Base-by-base conservation (phyloP, 2,113 vertebrate species). In the Eulemur rufifrons region DNA sequence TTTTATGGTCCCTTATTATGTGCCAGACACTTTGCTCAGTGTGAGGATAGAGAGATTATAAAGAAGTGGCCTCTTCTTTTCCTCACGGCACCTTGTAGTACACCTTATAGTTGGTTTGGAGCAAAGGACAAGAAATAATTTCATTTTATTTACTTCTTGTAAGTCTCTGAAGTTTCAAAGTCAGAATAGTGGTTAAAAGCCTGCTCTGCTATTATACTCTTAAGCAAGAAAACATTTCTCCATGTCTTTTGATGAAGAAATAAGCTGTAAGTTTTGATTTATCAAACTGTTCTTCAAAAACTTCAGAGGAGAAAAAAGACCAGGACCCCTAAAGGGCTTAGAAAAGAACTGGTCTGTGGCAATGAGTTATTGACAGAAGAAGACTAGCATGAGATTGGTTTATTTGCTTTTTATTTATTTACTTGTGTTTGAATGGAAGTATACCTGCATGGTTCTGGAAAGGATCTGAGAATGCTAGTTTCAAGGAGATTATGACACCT, bases 211-310 rank as follows among this genome's bases (percentile, higher is more conserved):
- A 27, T 29, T 52, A 34, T 0, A 54, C 50, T 78, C 39, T 82
- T 89, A 73, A 37, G 32, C 68, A 64, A 88, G 23, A 91, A 91
- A 91, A 80, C 23, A 91, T 68, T 89, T 83, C 34, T 71, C 18
- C 37, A 56, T 39, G 13, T 85, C 50, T 61, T 96, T 37, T 92
- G 64, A 82, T 84, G 63, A 83, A 13, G 42, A 95, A 94, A 76
- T 95, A 89, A 89, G 21, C 42, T 94, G n/a, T 73, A 81, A 80
- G 20, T 91, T 97, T 84, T 95, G 71, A 96, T 82, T 95, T 81
- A 91, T 54, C 66, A 71, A 93, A 83, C 5, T 54, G 34, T 71
- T 92, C 85, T 89, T 34, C 42, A 86, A 87, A 56, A 66, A 63
- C 64, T 66, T 76, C 73, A 92, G 42, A 88, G 6, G 25, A 25